Base-by-base conservation (phyloP, 2,113 vertebrate genomes). In the Lampris incognitus region DNA sequence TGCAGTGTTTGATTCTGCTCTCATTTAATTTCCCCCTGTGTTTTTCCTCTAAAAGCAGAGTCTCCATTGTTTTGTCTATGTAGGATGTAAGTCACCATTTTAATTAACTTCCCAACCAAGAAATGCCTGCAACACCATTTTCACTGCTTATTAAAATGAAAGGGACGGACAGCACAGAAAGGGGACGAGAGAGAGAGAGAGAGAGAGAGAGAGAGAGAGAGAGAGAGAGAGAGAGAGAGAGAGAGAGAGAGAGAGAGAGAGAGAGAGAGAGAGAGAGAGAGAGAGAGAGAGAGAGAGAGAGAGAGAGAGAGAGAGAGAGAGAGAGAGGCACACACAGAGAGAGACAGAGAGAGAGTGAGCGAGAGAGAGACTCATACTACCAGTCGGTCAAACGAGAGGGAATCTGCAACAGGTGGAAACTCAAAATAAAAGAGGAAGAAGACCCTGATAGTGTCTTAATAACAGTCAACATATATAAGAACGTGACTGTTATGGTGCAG, bases 81-180 rank as follows among this genome's bases (percentile, higher is more conserved):
- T 91, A 87, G 89, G 91, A 71, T 94, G 91, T 81, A 91, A 91
- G 88, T 92, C 89, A 88, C 90, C 86, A 91, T 93, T 93, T 94
- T 94, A 95, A 94, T 94, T 93, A 94, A 94, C 91, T 94, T 82
- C 85, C 87, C 81, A 91, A 90, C 81, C 84, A 89, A 83, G 62
- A 91, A 84, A 75, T 81, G 90, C 81, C 85, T 82, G 84, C 80
- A 79, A 89, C 82, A 73, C 74, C 77, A 85, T 88, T 86, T 66
- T 87, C 76, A 78, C 81, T 72, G 73, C 82, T 88, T 85, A 90
- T 91, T 91, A 92, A 90, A 81, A 87, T 88, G 85, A 87, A 87
- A 84, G 55, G 81, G 74, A 83, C 49, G 76, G 70, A 78, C 57
- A 24, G 70, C 24, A 24, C 24, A 70, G 54, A 59, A 63, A 9